A percentile compares a stretch with the other conserved stretches of the same genome.
phyloP scores from a whole-genome alignment of 2,888 invertebrate genomes.

The Pogonocherus hispidulus region DNA sequence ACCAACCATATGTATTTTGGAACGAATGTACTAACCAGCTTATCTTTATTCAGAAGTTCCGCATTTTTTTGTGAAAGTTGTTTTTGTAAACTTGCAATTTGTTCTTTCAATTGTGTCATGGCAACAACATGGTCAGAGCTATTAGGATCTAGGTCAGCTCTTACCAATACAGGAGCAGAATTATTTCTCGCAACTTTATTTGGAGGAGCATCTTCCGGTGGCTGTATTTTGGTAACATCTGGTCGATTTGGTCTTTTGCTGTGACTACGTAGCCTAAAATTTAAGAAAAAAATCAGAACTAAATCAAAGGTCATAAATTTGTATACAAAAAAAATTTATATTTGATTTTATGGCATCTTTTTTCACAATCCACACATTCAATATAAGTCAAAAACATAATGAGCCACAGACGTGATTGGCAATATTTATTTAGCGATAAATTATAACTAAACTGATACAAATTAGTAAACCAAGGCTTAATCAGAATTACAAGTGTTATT shows the following conservation, averaged over 20 bases:
- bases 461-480: too few species aligned
- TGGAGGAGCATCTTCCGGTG: slow-evolving; percentile 68
- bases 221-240: slow-evolving; percentile 75
- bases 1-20: too few species aligned
- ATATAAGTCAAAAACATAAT: too few species aligned
- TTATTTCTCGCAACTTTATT: slow-evolving; percentile 70
- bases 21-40: slow-evolving; percentile 75
- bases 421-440: too few species aligned
- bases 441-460: too few species aligned
- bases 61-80: slow-evolving; percentile 88
- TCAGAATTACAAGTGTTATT: too few species aligned
- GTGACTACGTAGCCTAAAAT: slow-evolving; percentile 75
- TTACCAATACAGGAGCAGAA: slow-evolving; percentile 63
- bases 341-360: too few species aligned
- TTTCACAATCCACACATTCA: too few species aligned
- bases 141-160: slow-evolving; percentile 81
- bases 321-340: neutral
- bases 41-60: slow-evolving; percentile 89
- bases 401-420: too few species aligned
- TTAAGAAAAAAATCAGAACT: slow-evolving; percentile 14
- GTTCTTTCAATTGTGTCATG: slow-evolving; percentile 94
- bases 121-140: slow-evolving; percentile 95
- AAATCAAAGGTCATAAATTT: neutral
- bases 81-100: slow-evolving; percentile 92
- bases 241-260: slow-evolving; percentile 80